Evolutionary conservation across 1,140 invertebrate species (phyloP).

Genomic region (Zaprionus inermis): DNA sequence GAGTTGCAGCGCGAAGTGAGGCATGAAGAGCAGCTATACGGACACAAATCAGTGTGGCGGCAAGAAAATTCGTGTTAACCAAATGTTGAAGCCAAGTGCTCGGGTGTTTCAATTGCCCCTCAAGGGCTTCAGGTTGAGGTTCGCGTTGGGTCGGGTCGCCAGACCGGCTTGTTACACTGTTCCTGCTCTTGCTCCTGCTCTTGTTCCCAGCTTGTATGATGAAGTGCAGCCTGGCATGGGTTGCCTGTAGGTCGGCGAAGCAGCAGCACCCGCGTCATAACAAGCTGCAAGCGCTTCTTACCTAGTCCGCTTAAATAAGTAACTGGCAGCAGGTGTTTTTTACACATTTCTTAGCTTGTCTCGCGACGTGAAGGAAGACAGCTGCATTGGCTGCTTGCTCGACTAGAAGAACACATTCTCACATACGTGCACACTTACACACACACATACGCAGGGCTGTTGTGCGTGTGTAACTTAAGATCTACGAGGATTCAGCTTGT

Average conservation of each 20-base stretch:
- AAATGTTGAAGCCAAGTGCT: slow-evolving; percentile 76
- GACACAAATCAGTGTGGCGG: slow-evolving; percentile 69
- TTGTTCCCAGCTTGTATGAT: slow-evolving; percentile 73
- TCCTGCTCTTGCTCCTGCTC: slow-evolving; percentile 41
- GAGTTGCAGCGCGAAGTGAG: slow-evolving; percentile 10
- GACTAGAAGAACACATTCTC: slow-evolving; percentile 4
- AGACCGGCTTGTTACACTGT: slow-evolving; percentile 36
- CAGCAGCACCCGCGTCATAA: slow-evolving; percentile 28
- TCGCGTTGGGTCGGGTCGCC: slow-evolving; percentile 1
- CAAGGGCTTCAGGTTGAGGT: slow-evolving; percentile 47
- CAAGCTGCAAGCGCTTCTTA: slow-evolving; percentile 18
- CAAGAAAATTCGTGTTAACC: slow-evolving; percentile 75
- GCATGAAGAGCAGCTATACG: slow-evolving; percentile 8
- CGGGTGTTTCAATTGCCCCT: slow-evolving; percentile 61
- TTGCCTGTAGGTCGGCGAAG: slow-evolving; percentile 27
- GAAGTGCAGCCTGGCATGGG: slow-evolving; percentile 58
- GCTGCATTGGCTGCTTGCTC: slow-evolving; percentile 52
- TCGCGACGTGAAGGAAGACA: slow-evolving; percentile 73
- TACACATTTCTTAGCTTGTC: slow-evolving; percentile 73
- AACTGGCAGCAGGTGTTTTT: slow-evolving; percentile 82
- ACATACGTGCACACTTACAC: slow-evolving; percentile 25
- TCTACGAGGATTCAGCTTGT: slow-evolving; percentile 81
- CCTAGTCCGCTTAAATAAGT: slow-evolving; percentile 60
- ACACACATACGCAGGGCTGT: not conserved
- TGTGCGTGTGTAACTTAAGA: slow-evolving; percentile 65